A percentile compares a stretch with the other conserved stretches of the same genome.
phyloP scores from a whole-genome alignment of 2,113 vertebrate genomes.

The Aplodontia rufa region DNA sequence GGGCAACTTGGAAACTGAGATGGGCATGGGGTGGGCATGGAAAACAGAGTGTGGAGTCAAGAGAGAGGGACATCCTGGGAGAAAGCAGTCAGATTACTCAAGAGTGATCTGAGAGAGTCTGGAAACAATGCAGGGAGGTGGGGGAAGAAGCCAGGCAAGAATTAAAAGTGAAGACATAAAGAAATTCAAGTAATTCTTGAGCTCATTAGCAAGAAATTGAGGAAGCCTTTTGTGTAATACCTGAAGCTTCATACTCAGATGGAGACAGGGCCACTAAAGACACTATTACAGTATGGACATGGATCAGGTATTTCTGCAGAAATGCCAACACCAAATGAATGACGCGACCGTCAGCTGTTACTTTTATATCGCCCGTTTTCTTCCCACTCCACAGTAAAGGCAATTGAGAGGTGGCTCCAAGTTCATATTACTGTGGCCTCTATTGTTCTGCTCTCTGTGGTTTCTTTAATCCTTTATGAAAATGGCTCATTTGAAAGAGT shows the following conservation, averaged over 20 bases:
- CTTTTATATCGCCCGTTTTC: background rate
- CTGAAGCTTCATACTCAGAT: background rate
- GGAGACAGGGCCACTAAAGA: too few relatives aligned
- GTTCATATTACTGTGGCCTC: background rate
- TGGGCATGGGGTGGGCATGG: background rate
- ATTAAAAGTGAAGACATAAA: conserved; percentile 15
- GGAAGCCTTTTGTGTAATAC: background rate
- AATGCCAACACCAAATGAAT: background rate
- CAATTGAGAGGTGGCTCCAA: background rate
- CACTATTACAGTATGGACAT: background rate
- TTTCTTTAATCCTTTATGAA: background rate
- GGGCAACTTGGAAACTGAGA: background rate
- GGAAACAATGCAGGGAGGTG: background rate
- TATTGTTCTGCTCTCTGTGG: background rate
- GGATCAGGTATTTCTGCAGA: background rate
- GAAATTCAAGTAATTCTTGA: background rate
- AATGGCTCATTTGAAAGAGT: conserved; percentile 1
- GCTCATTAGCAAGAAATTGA: background rate
- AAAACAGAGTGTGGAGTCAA: background rate
- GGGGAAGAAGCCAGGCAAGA: background rate
- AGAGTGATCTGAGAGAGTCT: background rate
- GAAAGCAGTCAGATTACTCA: background rate
- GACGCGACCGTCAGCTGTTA: background rate
- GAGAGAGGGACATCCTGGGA: background rate
- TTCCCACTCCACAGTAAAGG: background rate